Evolutionary conservation across 1,140 invertebrate genomes (phyloP), one percentile per base, ranked within the genome.

Genomic region (Lepeophtheirus salmonis): DNA sequence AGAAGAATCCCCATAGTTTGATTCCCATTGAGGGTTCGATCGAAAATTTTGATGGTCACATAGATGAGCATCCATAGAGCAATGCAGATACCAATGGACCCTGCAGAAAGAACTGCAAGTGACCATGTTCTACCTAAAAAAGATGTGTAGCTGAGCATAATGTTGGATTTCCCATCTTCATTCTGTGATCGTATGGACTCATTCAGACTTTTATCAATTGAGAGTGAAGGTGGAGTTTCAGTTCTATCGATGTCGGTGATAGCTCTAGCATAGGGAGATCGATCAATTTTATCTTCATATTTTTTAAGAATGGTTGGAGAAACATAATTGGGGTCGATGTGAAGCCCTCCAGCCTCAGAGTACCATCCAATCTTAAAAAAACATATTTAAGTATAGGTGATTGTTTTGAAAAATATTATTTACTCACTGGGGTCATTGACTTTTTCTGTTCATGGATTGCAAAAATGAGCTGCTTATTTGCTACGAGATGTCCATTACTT

Each of bases 331-430:
- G 16, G 17, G 22, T 68, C 65, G 17, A 70, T 41, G 16, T 65
- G 56, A 12, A 70, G 41, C 1, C 68, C 68, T 50, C 66, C 56
- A 48, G 67, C 67, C 12, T 62, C 58, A 0, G 68, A 68, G 53
- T 67, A 70, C 62, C 67, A 68, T 12, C 68, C 68, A 23, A 67
- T 62, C 67, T 68, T 25, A 48, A 56, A 63, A 20, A 59, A n/a
- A 61, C 55, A 56, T 41, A 57, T 50, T 30, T 51, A 64, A 18
- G 22, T 53, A 63, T 56, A n/a, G 10, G 16, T 63, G 26, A 63
- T 18, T 18, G 26, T 23, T 1, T 26, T 23, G 13, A 63, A 20
- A 41, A 17, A 20, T 20, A 48, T 50, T 20, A 16, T 2, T 17
- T 58, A 65, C 61, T 61, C 63, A 69, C 66, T 50, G 62, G 56